A percentile compares a stretch with the other conserved stretches of the same genome.
Evolutionary conservation across 2,113 vertebrate genomes (phyloP).

Genomic region (Syrmaticus mikado): DNA sequence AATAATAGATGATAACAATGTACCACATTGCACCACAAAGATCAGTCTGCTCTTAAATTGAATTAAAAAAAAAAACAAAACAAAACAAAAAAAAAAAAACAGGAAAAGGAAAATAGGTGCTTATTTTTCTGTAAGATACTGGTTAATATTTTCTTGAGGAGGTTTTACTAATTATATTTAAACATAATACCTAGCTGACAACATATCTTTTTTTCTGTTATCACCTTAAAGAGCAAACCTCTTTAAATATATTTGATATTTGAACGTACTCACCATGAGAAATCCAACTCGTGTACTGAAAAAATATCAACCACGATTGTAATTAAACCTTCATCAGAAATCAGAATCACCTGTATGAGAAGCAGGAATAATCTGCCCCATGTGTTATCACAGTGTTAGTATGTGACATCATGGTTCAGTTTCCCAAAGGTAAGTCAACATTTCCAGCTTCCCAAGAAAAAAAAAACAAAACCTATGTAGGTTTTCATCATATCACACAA

Average conservation of each 20-base stretch:
- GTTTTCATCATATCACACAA: background rate
- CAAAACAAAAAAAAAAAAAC: background rate
- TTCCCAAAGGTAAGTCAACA: background rate
- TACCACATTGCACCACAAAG: background rate
- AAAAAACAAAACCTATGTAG: fast-evolving
- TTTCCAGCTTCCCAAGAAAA: background rate
- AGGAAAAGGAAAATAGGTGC: background rate
- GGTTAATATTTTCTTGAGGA: background rate
- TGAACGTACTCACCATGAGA: background rate
- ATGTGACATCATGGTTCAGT: background rate
- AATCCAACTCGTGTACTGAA: background rate
- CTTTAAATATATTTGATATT: background rate
- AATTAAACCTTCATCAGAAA: background rate
- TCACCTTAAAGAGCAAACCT: background rate
- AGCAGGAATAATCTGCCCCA: background rate
- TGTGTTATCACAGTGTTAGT: background rate
- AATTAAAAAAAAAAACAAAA: background rate
- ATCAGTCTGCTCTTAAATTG: background rate
- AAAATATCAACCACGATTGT: background rate
- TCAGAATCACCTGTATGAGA: background rate
- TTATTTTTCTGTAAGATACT: background rate
- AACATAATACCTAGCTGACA: background rate
- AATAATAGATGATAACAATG: background rate
- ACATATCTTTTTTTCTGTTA: background rate
- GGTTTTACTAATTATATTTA: background rate